Evolutionary conservation across 2,797 vertebrate genomes (phyloP).

Genomic region (Hemibagrus guttatus): DNA sequence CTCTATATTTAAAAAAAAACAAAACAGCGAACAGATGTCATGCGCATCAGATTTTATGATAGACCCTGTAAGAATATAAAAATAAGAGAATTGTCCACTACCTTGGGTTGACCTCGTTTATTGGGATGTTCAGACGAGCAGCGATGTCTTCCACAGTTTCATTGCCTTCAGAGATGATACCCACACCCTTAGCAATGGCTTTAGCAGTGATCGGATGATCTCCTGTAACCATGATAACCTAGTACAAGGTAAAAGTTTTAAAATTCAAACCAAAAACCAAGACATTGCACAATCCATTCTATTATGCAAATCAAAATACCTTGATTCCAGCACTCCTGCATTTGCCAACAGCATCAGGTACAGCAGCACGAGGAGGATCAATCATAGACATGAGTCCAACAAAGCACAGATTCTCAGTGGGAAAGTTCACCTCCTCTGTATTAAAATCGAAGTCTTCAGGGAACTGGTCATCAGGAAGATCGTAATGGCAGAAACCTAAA

Average conservation of each 20-base stretch:
- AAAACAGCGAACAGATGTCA: neutral
- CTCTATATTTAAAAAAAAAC: slow-evolving; percentile 75
- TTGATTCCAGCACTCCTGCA: slow-evolving; percentile 89
- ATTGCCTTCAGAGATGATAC: slow-evolving; percentile 96
- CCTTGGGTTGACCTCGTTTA: slow-evolving; percentile 95
- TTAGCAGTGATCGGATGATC: slow-evolving; percentile 98
- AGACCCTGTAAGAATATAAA: neutral
- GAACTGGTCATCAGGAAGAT: slow-evolving; percentile 84
- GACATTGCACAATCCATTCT: neutral
- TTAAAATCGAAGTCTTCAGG: slow-evolving; percentile 84
- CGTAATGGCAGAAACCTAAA: slow-evolving; percentile 83
- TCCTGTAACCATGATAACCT: slow-evolving; percentile 99
- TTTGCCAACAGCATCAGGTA: slow-evolving; percentile 86
- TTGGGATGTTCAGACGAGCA: slow-evolving; percentile 91
- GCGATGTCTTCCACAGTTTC: slow-evolving; percentile 95
- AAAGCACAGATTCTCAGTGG: slow-evolving; percentile 84
- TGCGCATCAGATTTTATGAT: neutral
- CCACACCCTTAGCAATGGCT: slow-evolving; percentile 95
- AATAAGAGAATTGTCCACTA: slow-evolving; percentile 58
- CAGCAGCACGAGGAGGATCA: slow-evolving; percentile 85
- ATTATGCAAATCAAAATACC: slow-evolving; percentile 56
- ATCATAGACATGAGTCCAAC: slow-evolving; percentile 89
- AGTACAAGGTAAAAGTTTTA: neutral
- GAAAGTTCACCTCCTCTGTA: slow-evolving; percentile 83
- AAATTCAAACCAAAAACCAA: neutral